A percentile compares a stretch with the other conserved stretches of the same genome.
Evolutionary conservation across 2,888 invertebrate species (phyloP).

Genomic region (Mythimna ferrago): DNA sequence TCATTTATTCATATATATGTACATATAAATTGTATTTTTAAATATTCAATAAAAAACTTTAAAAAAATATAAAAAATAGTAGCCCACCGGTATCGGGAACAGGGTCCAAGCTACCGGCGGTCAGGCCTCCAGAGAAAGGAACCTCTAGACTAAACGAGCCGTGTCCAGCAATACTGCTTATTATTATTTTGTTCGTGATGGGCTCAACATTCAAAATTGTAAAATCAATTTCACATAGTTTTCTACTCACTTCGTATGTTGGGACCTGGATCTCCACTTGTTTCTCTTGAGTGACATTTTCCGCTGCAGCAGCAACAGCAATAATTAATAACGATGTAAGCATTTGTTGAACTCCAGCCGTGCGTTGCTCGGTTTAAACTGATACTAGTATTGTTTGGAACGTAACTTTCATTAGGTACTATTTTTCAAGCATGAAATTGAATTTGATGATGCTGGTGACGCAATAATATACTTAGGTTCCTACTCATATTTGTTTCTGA

Average conservation of each 20-base stretch:
- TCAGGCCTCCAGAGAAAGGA: too few relatives aligned
- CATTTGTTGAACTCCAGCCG: constrained; percentile 18
- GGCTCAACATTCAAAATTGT: too few relatives aligned
- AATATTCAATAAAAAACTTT: too few relatives aligned
- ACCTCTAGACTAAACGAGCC: too few relatives aligned
- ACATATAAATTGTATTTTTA: too few relatives aligned
- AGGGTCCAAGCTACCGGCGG: too few relatives aligned
- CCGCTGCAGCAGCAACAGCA: not conserved
- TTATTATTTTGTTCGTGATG: too few relatives aligned
- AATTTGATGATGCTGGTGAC: not conserved
- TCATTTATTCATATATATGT: too few relatives aligned
- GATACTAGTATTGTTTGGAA: not conserved
- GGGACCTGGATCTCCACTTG: not conserved
- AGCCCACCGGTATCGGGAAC: too few relatives aligned
- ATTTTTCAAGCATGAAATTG: constrained; percentile 40
- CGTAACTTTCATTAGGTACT: constrained; percentile 18
- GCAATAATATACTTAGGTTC: not conserved
- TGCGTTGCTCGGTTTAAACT: not conserved
- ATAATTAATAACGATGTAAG: constrained; percentile 3
- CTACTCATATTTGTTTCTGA: too few relatives aligned
- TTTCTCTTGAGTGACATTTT: constrained; percentile 13
- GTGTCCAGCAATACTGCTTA: too few relatives aligned
- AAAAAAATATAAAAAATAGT: too few relatives aligned
- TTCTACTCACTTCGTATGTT: not conserved
- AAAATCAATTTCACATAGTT: not conserved